Evolutionary conservation across 2,888 invertebrate genomes (phyloP).

Genomic region (Syrista parreyssii): DNA sequence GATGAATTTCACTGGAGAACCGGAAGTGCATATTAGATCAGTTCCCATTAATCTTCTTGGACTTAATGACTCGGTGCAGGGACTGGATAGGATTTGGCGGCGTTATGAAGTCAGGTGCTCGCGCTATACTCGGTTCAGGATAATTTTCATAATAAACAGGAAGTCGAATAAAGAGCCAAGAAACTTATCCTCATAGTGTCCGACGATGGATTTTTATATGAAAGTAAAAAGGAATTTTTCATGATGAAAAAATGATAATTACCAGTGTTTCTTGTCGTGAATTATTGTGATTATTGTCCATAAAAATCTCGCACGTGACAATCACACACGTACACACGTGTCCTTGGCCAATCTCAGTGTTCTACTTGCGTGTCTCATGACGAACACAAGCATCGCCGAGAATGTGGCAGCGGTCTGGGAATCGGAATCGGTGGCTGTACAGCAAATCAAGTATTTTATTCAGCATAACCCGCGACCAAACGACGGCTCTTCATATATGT

Average conservation of each 20-base stretch:
- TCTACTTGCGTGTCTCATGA: background rate
- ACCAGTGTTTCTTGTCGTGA: too few species aligned
- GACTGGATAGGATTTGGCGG: too few species aligned
- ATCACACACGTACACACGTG: too few species aligned
- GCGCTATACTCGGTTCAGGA: background rate
- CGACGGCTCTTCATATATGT: constrained; percentile 60
- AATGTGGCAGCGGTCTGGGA: constrained; percentile 22
- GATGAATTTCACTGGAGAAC: constrained; percentile 8
- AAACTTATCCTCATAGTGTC: too few species aligned
- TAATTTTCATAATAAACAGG: constrained; percentile 22
- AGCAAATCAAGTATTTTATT: constrained; percentile 61
- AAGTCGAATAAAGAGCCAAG: too few species aligned
- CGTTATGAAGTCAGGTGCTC: constrained; percentile 14
- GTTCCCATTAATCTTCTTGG: constrained; percentile 17
- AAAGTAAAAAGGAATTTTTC: too few species aligned
- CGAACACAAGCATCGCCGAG: constrained; percentile 5
- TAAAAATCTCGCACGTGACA: too few species aligned
- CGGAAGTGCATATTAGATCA: constrained; percentile 11
- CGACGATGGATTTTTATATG: too few species aligned
- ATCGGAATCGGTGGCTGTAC: constrained; percentile 31
- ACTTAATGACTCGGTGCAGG: constrained; percentile 17
- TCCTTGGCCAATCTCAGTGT: background rate
- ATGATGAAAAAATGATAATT: too few species aligned
- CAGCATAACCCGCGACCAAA: constrained; percentile 45
- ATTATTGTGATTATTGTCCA: too few species aligned